These are phyloP conservation scores for Talpa occidentalis DNA, from an alignment of 2,113 vertebrate genomes.

Conservation along the genomic window DNA sequence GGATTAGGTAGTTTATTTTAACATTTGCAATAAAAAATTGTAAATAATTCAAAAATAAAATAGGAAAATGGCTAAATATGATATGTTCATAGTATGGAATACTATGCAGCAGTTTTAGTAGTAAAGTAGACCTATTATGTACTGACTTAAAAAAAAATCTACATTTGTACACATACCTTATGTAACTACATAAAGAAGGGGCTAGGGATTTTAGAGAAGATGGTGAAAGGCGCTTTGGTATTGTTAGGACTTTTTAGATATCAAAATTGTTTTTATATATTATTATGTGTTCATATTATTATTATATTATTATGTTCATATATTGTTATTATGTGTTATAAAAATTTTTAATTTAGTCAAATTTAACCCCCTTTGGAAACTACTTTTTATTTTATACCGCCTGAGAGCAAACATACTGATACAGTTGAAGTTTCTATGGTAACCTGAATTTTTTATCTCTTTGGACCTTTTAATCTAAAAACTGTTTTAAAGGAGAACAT, in stretches of 20 bases:
- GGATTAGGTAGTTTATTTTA: not conserved
- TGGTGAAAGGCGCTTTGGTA: not conserved
- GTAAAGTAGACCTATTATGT: not conserved
- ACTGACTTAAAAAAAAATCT: not conserved
- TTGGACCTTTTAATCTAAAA: not conserved
- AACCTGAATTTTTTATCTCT: not conserved
- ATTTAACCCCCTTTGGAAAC: not conserved
- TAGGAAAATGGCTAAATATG: not conserved
- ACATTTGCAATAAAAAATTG: not conserved
- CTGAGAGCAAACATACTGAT: not conserved
- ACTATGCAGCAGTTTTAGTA: not conserved
- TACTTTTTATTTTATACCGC: not conserved
- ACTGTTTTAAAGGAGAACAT: not conserved
- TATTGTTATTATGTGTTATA: not conserved
- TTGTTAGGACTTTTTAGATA: not conserved
- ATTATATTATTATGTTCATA: no score
- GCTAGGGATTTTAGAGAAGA: not conserved
- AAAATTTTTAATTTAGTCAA: not conserved
- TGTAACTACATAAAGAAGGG: not conserved
- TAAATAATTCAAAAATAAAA: not conserved
- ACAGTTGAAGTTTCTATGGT: not conserved
- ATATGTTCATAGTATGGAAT: not conserved
- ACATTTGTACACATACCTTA: not conserved
- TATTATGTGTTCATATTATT: no score
- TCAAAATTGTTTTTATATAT: not conserved